phyloP scores from a whole-genome alignment of 64 coral and sea anemone genomes.

The Hydrozoanthus tunicans region DNA sequence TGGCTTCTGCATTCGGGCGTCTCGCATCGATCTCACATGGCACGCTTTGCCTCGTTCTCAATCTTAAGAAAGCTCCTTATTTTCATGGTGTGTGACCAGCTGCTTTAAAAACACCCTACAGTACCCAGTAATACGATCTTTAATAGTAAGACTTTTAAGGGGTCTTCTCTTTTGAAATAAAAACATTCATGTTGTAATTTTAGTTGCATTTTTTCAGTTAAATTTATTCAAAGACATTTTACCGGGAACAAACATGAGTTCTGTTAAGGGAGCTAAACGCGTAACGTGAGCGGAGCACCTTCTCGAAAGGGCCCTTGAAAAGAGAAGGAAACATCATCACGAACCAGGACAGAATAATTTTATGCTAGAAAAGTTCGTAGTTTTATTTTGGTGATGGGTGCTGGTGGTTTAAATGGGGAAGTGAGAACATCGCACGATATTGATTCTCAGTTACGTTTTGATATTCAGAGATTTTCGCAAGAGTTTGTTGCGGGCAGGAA shows the following conservation, averaged over 20 bases:
- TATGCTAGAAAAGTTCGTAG: conserved; percentile 2
- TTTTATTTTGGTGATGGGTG: conserved; percentile 73
- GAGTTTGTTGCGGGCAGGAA: conserved; percentile 18
- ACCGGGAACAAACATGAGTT: not conserved
- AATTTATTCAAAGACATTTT: not conserved
- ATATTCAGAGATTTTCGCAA: conserved; percentile 55
- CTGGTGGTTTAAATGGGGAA: conserved; percentile 92
- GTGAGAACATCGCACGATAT: conserved; percentile 78
- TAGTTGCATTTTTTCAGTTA: not conserved
- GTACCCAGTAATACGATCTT: no score
- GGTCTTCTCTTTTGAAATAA: no score
- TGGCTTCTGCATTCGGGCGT: not conserved
- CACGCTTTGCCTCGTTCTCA: conserved; percentile 43
- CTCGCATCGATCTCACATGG: not conserved
- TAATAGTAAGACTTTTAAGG: no score
- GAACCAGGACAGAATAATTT: conserved; percentile 23
- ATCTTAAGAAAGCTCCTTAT: not conserved
- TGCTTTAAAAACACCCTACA: not conserved
- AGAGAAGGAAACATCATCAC: conserved; percentile 19
- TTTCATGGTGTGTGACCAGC: not conserved
- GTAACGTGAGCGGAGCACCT: not conserved
- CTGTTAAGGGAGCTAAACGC: not conserved
- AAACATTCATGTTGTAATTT: not conserved
- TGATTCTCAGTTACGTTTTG: conserved; percentile 65
- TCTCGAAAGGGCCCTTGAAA: not conserved